Percentiles rank a stretch among this genome's conserved stretches.
Evolutionary conservation across 2,797 vertebrate genomes (phyloP).

Genomic region (Hoplostethus mediterraneus): DNA sequence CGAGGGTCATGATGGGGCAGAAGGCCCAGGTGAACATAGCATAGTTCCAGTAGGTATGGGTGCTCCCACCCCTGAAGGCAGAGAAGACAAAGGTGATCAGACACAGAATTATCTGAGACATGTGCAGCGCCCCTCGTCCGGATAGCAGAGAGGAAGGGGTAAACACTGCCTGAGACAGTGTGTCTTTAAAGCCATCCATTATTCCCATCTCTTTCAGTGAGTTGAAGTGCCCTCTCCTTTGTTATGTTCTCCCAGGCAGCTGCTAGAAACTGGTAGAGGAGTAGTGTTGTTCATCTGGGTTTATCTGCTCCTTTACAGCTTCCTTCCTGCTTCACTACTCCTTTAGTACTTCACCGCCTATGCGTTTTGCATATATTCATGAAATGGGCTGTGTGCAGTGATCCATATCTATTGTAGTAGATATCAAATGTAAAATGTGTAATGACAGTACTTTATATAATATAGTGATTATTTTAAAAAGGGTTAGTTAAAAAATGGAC

Average conservation of each 20-base stretch:
- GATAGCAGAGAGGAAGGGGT: slow-evolving; percentile 56
- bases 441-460: background rate
- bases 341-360: background rate
- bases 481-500: background rate
- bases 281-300: background rate
- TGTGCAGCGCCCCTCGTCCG: slow-evolving; percentile 67
- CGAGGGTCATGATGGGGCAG: slow-evolving; percentile 82
- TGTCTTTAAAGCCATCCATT: background rate
- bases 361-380: slow-evolving; percentile 63
- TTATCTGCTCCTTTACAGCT: background rate
- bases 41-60: slow-evolving; percentile 79
- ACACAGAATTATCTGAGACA: slow-evolving; percentile 68
- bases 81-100: slow-evolving; percentile 68
- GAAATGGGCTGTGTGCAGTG: background rate
- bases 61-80: slow-evolving; percentile 60
- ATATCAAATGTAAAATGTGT: slow-evolving; percentile 1
- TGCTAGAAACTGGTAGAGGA: background rate
- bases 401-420: slow-evolving; percentile 20
- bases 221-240: background rate
- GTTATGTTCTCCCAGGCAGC: slow-evolving; percentile 3
- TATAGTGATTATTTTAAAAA: background rate
- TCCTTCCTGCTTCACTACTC: slow-evolving; percentile 7
- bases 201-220: slow-evolving; percentile 51
- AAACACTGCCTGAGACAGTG: slow-evolving; percentile 61
- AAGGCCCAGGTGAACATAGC: slow-evolving; percentile 90